Percentiles rank a stretch among this genome's conserved stretches.
Evolutionary conservation across 2,113 vertebrate species (phyloP).

Genomic region (Gallinago jamesoni): DNA sequence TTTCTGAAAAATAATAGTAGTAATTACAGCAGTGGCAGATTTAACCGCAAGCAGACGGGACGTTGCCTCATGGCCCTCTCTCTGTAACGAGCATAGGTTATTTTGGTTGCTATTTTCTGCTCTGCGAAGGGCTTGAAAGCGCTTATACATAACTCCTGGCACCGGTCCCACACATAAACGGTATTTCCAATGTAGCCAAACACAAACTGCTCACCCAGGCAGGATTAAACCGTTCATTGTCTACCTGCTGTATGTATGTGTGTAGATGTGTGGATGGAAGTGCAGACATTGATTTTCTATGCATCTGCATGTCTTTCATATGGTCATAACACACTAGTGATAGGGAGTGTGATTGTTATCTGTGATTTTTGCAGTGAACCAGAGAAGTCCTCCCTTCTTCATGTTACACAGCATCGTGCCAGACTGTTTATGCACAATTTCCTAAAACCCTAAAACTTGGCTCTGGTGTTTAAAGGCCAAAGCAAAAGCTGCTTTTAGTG

Average conservation of each 20-base stretch:
- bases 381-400: neutral
- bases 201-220: neutral
- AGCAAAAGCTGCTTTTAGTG: slow-evolving; percentile 4
- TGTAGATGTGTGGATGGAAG: neutral
- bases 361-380: neutral
- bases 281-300: neutral
- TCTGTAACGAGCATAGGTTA: neutral
- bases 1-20: slow-evolving; percentile 22
- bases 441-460: slow-evolving; percentile 44
- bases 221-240: neutral
- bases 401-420: neutral
- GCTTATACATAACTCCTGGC: slow-evolving; percentile 35
- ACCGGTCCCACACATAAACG: neutral
- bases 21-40: slow-evolving; percentile 24
- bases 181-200: neutral
- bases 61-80: neutral
- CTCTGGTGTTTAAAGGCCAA: neutral
- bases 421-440: slow-evolving; percentile 51
- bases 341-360: neutral
- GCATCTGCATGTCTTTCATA: neutral
- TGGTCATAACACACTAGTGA: neutral
- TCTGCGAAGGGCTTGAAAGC: slow-evolving; percentile 14
- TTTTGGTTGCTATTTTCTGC: slow-evolving; percentile 49
- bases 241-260: neutral
- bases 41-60: slow-evolving; percentile 6